A percentile compares a stretch with the other conserved stretches of the same genome.
phyloP scores from a whole-genome alignment of 2,113 vertebrate genomes.

The Ammodytes marinus region DNA sequence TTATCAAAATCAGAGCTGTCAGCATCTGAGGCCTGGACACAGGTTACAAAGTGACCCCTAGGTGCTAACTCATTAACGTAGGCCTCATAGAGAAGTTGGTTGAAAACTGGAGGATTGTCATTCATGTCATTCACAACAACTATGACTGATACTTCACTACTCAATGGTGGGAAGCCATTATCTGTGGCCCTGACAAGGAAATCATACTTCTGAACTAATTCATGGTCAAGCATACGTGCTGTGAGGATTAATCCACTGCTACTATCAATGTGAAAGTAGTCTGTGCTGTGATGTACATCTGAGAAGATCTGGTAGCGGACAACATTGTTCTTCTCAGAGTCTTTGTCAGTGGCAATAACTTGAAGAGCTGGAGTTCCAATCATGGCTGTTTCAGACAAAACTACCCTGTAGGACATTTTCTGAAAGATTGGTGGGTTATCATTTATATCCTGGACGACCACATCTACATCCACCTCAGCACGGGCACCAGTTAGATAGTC shows the following conservation, averaged over 20 bases:
- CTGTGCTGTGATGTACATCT: conserved; percentile 92
- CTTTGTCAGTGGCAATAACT: conserved; percentile 91
- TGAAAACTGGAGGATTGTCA: conserved; percentile 95
- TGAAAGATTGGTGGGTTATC: conserved; percentile 94
- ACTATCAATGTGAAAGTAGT: conserved; percentile 98
- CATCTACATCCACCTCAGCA: conserved; percentile 94
- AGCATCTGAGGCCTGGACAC: conserved; percentile 95
- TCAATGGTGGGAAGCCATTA: conserved; percentile 93
- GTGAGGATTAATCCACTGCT: conserved; percentile 96
- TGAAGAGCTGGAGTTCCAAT: conserved; percentile 97
- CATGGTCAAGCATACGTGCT: conserved; percentile 94
- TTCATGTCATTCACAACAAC: conserved; percentile 93
- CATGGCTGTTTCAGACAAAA: conserved; percentile 93
- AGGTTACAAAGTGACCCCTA: conserved; percentile 95
- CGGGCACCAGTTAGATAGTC: conserved; percentile 94
- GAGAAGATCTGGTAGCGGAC: conserved; percentile 96
- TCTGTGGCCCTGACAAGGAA: conserved; percentile 94
- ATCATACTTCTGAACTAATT: conserved; percentile 88
- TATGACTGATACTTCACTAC: conserved; percentile 91
- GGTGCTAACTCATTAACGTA: conserved; percentile 95
- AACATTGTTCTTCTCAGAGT: conserved; percentile 92
- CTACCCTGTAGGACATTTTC: conserved; percentile 88
- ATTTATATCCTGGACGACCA: conserved; percentile 92
- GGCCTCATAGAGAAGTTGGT: conserved; percentile 96
- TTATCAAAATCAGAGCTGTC: conserved; percentile 93